Evolutionary conservation across 2,888 invertebrate species (phyloP), one percentile per base, ranked within the genome.

Genomic region (Drosophila silvestris): DNA sequence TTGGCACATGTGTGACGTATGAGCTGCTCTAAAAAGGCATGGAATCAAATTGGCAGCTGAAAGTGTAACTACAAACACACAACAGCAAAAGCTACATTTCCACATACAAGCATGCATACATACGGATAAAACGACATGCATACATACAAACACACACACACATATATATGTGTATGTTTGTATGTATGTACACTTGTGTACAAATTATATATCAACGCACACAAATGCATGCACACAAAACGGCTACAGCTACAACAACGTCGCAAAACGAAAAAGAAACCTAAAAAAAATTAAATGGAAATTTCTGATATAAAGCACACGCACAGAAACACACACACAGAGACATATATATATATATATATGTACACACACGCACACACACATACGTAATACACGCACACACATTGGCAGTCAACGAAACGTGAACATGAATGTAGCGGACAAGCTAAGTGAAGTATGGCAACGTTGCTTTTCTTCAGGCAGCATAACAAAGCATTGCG

Each of bases 221-320:
- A 62, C 44, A 66, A 50, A 63, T 47, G 33, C 37, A 56, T 41
- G 33, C 35, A 65, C 33, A 69, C 37, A 67, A 57, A 70, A 63
- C 64, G 70, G 62, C 79, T 52, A 67, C 69, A 71, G 59, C 79
- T 52, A 71, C 70, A 72, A 79, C 72, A 82, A 73, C 79, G 50
- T 74, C 78, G 87, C 89, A 80, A 83, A 85, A 86, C 78, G 54
- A 81, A 83, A 83, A 87, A 82, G 80, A 89, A 87, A 85, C 82
- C 87, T 74, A 89, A 87, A 85, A 86, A 89, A 89, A 86, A 79
- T 89, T 89, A 86, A 89, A 87, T 89, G 88, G 89, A 89, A 89
- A 89, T 85, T 89, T 85, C 85, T 89, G 89, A 89, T 82, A 89
- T 86, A 86, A 86, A 89, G 77, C 81, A 75, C 81, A 79, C 68